phyloP scores from a whole-genome alignment of 2,113 vertebrate genomes.

The Notechis scutatus region DNA sequence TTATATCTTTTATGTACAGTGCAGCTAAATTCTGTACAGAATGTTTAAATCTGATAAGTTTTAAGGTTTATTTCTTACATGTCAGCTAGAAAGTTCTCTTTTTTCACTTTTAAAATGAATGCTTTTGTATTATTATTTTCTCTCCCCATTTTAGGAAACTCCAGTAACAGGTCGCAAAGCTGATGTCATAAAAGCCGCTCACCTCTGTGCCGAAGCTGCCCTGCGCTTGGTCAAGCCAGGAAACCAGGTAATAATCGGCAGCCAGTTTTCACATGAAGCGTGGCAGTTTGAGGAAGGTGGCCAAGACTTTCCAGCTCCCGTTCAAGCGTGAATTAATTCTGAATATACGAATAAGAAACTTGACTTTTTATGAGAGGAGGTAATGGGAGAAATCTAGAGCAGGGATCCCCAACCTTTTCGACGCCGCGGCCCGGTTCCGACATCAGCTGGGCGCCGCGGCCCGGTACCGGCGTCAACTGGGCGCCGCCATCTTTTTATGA shows the following conservation, averaged over 20 bases:
- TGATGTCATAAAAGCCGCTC: constrained; percentile 91
- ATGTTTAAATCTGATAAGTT: background rate
- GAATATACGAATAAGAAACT: fast-evolving
- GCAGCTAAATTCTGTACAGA: background rate
- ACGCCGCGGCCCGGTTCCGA: too few relatives aligned
- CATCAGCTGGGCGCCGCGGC: too few relatives aligned
- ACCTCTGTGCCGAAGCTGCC: constrained; percentile 93
- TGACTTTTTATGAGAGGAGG: background rate
- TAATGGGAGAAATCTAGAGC: background rate
- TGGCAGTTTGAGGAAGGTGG: background rate
- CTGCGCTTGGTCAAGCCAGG: constrained; percentile 96
- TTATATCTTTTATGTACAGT: background rate
- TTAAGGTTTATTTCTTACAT: background rate
- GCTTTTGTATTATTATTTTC: fast-evolving
- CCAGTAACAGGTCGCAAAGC: constrained; percentile 91
- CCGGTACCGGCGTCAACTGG: too few relatives aligned
- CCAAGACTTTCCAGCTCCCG: background rate
- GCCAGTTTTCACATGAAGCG: fast-evolving
- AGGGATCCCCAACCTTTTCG: too few relatives aligned
- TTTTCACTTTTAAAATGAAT: background rate
- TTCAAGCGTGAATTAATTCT: fast-evolving
- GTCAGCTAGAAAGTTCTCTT: fast-evolving
- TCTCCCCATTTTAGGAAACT: constrained; percentile 73
- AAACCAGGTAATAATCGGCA: constrained; percentile 79
- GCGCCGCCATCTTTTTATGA: too few relatives aligned